Evolutionary conservation across 2,888 invertebrate genomes (phyloP).

Genomic region (Plutella xylostella): DNA sequence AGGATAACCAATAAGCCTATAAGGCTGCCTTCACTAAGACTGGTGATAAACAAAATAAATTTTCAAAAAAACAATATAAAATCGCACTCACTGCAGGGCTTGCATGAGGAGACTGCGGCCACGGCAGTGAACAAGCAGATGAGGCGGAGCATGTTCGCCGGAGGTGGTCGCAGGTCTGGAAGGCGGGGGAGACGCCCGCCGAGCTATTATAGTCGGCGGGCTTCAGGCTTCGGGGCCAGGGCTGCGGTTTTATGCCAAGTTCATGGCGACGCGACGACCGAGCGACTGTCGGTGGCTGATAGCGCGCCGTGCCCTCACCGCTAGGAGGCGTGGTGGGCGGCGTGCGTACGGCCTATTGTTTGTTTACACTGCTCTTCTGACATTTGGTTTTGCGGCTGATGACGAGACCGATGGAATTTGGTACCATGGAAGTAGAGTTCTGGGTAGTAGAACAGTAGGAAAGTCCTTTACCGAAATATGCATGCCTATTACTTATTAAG

Average conservation of each 20-base stretch:
- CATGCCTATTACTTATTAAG: no score
- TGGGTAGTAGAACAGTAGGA: no score
- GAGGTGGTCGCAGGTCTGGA: constrained; percentile 48
- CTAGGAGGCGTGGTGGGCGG: constrained; percentile 8
- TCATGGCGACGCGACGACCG: constrained; percentile 60
- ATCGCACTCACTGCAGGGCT: constrained; percentile 58
- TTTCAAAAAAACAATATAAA: background rate
- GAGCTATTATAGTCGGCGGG: constrained; percentile 68
- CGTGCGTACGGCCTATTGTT: no score
- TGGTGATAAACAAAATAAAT: no score
- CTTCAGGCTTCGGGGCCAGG: constrained; percentile 59
- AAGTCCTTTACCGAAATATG: no score
- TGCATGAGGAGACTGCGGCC: constrained; percentile 46
- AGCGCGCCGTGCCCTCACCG: constrained; percentile 22
- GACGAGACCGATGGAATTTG: no score
- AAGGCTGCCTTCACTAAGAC: no score
- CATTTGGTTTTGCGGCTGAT: no score
- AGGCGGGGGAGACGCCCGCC: constrained; percentile 59
- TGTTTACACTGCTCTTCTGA: no score
- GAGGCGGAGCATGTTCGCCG: constrained; percentile 61
- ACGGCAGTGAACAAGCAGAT: constrained; percentile 47
- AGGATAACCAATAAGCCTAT: no score
- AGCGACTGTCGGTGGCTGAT: constrained; percentile 35
- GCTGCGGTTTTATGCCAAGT: constrained; percentile 57
- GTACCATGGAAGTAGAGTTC: no score